phyloP scores from a whole-genome alignment of 2,113 vertebrate genomes.

The Clupea harengus region DNA sequence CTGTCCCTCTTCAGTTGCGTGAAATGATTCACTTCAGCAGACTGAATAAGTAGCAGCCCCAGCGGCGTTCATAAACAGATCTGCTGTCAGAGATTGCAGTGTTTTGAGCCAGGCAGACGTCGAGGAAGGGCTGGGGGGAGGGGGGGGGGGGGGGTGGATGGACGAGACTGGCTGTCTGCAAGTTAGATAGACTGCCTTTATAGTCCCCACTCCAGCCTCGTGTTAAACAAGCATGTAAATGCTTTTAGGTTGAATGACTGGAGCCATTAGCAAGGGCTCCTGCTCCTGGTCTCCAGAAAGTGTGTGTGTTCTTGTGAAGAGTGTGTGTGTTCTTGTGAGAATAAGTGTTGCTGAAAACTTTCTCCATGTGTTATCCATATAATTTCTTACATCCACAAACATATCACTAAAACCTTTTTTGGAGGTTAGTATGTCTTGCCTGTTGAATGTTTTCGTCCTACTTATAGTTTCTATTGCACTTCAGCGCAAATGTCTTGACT shows the following conservation, averaged over 20 bases:
- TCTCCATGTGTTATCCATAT: background rate
- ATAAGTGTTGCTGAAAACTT: background rate
- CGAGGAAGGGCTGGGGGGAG: no score
- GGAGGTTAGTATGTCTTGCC: background rate
- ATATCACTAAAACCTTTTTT: background rate
- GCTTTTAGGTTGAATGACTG: constrained; percentile 22
- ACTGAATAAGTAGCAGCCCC: constrained; percentile 24
- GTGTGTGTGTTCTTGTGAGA: background rate
- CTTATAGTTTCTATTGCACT: background rate
- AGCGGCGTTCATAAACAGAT: constrained; percentile 18
- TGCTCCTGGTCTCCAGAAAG: background rate
- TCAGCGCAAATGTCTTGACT: background rate
- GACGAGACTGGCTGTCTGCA: constrained; percentile 21
- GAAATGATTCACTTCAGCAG: constrained; percentile 36
- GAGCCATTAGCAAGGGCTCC: background rate
- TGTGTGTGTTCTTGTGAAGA: no score
- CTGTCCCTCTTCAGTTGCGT: constrained; percentile 18
- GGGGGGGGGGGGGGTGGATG: no score
- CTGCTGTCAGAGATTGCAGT: background rate
- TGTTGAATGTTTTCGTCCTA: background rate
- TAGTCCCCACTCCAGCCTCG: constrained; percentile 3
- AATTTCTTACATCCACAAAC: background rate
- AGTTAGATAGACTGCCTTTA: constrained; percentile 22
- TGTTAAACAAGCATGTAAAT: constrained; percentile 28
- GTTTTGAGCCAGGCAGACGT: background rate